Percentiles rank a stretch among this genome's conserved stretches.
Evolutionary conservation across 2,888 invertebrate genomes (phyloP).

Genomic region (Nemotelus pantherinus): DNA sequence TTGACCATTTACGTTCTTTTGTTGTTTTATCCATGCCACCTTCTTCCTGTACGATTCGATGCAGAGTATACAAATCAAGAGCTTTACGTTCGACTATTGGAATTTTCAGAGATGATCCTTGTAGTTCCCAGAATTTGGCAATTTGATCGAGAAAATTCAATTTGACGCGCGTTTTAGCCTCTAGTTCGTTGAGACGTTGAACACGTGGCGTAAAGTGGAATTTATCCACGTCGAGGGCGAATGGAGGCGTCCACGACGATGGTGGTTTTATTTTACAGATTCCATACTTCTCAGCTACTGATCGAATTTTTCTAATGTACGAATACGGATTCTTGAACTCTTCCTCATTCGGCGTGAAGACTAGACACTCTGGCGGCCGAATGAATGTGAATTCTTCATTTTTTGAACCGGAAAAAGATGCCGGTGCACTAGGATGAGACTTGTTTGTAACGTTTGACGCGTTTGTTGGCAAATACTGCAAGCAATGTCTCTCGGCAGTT

Average conservation of each 20-base stretch:
- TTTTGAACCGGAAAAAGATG: constrained; percentile 65
- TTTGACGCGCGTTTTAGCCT: constrained; percentile 96
- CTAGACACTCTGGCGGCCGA: constrained; percentile 93
- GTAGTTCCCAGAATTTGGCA: constrained; percentile 98
- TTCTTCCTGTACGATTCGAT: constrained; percentile 84
- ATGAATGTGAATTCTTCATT: constrained; percentile 81
- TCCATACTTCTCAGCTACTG: constrained; percentile 93
- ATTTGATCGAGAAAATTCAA: constrained; percentile 97
- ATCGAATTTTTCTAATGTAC: constrained; percentile 96
- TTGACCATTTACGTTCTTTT: constrained; percentile 92
- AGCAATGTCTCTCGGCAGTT: too few relatives aligned
- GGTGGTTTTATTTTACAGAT: constrained; percentile 99
- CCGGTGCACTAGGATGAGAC: constrained; percentile 54
- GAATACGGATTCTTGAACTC: constrained; percentile 96
- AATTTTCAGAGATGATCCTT: constrained; percentile 89
- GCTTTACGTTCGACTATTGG: constrained; percentile 94
- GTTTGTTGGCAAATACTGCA: too few relatives aligned
- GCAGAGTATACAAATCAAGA: constrained; percentile 89
- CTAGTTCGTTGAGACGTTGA: constrained; percentile 95
- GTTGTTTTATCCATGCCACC: constrained; percentile 88
- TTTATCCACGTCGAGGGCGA: constrained; percentile 96
- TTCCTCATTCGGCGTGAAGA: constrained; percentile 92
- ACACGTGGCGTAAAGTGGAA: constrained; percentile 96
- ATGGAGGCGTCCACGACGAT: constrained; percentile 96
- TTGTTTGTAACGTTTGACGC: too few relatives aligned